Evolutionary conservation across 2,888 invertebrate genomes (phyloP).

Genomic region (Eupithecia abbreviata): DNA sequence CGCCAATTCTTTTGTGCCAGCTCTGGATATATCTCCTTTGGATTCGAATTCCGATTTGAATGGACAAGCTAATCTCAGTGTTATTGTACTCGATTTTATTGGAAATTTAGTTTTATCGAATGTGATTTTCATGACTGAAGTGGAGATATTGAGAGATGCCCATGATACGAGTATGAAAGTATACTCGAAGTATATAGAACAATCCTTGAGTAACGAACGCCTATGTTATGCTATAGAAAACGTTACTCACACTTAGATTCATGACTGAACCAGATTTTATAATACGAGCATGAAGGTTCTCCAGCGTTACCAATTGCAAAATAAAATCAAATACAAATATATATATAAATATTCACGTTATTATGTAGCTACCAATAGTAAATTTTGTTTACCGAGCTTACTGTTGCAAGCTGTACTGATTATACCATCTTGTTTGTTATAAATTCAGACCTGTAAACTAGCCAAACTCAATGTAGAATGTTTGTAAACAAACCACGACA

Average conservation of each 20-base stretch:
- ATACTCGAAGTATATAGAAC: neutral
- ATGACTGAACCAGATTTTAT: neutral
- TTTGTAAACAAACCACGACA: no score
- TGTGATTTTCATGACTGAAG: conserved; percentile 27
- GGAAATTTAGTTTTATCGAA: conserved; percentile 52
- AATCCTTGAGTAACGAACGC: neutral
- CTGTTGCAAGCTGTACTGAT: neutral
- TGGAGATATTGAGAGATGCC: neutral
- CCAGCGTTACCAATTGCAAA: neutral
- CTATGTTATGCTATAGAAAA: neutral
- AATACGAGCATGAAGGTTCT: neutral
- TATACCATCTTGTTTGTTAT: neutral
- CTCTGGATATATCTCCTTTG: conserved; percentile 66
- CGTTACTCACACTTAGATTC: neutral
- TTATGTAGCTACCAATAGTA: no score
- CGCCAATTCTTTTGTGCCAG: conserved; percentile 75
- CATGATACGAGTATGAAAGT: neutral
- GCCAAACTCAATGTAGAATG: no score
- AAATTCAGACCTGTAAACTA: no score
- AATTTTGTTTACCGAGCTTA: no score
- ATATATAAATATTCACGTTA: no score
- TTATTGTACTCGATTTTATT: conserved; percentile 64
- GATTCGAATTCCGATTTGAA: conserved; percentile 69
- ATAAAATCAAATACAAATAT: neutral
- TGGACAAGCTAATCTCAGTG: conserved; percentile 74